Evolutionary conservation across 2,888 invertebrate species (phyloP).

Genomic region (Mechanitis mazaeus): DNA sequence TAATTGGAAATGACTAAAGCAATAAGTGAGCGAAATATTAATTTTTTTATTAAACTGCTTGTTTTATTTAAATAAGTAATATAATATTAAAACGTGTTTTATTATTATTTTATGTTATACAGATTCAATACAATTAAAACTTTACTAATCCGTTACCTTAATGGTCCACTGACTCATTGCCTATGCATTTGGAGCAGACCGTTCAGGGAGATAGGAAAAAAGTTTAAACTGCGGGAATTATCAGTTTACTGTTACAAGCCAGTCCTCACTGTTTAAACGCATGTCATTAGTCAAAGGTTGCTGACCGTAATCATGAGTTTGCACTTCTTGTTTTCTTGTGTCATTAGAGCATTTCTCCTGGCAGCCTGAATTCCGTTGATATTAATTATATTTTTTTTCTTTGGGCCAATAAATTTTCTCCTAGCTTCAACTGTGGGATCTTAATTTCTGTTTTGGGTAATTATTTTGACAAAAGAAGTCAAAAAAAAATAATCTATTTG

Average conservation of each 20-base stretch:
- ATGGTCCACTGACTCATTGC: constrained; percentile 71
- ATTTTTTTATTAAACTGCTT: neutral
- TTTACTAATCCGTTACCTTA: constrained; percentile 19
- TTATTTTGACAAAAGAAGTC: too few species aligned
- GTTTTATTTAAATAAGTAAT: too few species aligned
- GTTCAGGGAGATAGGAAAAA: constrained; percentile 68
- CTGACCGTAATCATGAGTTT: constrained; percentile 54
- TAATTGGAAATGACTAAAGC: too few species aligned
- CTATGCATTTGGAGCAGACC: constrained; percentile 69
- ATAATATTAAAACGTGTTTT: neutral
- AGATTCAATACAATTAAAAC: neutral
- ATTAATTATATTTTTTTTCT: neutral
- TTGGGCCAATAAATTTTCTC: too few species aligned
- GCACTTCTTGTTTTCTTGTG: constrained; percentile 3
- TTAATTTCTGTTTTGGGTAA: too few species aligned
- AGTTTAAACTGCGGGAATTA: constrained; percentile 65
- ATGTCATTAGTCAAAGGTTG: constrained; percentile 71
- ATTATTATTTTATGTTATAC: neutral
- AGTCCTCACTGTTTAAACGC: constrained; percentile 56
- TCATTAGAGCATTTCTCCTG: neutral
- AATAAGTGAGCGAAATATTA: neutral
- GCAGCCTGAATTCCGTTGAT: too few species aligned
- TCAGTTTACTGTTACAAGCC: constrained; percentile 69
- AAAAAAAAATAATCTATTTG: too few species aligned
- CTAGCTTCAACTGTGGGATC: too few species aligned